Evolutionary conservation across 2,113 vertebrate genomes (phyloP), one percentile per base, ranked within the genome.

Genomic region (Pluvianellus socialis): DNA sequence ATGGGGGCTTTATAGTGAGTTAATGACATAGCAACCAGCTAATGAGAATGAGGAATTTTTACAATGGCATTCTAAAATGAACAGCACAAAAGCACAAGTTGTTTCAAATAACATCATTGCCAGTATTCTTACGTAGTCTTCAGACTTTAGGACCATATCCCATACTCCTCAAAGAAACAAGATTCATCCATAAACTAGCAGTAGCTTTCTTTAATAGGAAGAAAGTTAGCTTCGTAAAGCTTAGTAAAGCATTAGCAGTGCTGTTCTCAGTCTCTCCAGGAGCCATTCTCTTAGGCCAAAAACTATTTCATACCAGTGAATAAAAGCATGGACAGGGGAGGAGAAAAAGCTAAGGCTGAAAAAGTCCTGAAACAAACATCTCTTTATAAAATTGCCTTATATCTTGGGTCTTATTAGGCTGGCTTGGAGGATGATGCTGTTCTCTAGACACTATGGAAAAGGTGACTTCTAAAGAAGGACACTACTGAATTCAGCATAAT

Each of bases 21-120:
- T 96, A 94, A 92, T 92, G 95, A 88, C 84, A 90, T 84, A 76
- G 88, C 88, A 93, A 90, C 80, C 79, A 95, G 86, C 65, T 86
- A 96, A 94, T 87, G 35, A 94, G 55, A 92, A 90, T 33, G 79
- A 94, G n/a, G 88, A 96, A 81, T 80, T 91, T 94, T 85, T 74
- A 80, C 73, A 82, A 82, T 12, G 61, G 24, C 30, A 86, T 95
- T 95, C 68, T 89, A 79, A 96, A 96, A 94, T 74, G 79, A 95
- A 88, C 6, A 15, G 40, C 66, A 85, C 35, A 81, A 97, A 94
- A 59, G 18, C 56, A 92, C 28, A 90, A 50, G n/a, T 89, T 94
- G 38, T 74, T 50, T 71, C 66, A 66, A 65, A 70, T 71, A 88
- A 58, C 10, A 76, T 65, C 16, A n/a, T 62, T 40, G 33, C 8